Evolutionary conservation across 2,113 vertebrate species (phyloP), one percentile per base, ranked within the genome.

Genomic region (Stigmatopora nigra): DNA sequence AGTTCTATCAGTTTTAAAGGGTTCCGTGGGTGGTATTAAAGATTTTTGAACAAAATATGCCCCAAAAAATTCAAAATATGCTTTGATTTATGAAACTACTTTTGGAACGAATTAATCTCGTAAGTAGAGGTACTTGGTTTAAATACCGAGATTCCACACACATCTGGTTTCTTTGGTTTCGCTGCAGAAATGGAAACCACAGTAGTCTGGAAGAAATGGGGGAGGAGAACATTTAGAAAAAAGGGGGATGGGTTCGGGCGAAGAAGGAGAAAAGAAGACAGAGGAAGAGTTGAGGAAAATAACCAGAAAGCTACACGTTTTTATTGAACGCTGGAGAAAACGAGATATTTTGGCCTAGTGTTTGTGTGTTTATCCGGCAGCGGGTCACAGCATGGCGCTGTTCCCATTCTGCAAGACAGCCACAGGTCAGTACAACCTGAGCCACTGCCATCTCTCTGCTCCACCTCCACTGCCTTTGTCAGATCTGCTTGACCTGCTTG

Each of bases 361-460:
- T 68, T 56, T 72, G 66, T 64, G 65, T 78, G 63, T 75, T 73
- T 77, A 60, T 67, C 58, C 74, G 70, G 47, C 58, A 67, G 52
- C 67, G 67, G 67, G 66, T 76, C 77, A 69, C 38, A 79, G 55
- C 20, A 89, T 90, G 89, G 86, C 82, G 38, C 71, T 83, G 57
- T 68, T 88, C 69, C 76, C 59, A 16, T 72, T 82, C 75, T 84
- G 78, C 85, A 88, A 76, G 79, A 76, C 65, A 38, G 55, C 81
- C 53, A 41, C 88, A 89, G 89, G 89, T 90, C 79, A 88, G 88
- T 88, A 68, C 58, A 73, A 75, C 68, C 49, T 69, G 58, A 58
- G n/a, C 72, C 74, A 53, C 61, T 47, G 17, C 71, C 68, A 59
- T n/a, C 57, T 51, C 12, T 55, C 53, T 55, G 66, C 67, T 76